Conservation (phyloP, 2,888 invertebrate genomes). For the Polymixis lichenea region DNA sequence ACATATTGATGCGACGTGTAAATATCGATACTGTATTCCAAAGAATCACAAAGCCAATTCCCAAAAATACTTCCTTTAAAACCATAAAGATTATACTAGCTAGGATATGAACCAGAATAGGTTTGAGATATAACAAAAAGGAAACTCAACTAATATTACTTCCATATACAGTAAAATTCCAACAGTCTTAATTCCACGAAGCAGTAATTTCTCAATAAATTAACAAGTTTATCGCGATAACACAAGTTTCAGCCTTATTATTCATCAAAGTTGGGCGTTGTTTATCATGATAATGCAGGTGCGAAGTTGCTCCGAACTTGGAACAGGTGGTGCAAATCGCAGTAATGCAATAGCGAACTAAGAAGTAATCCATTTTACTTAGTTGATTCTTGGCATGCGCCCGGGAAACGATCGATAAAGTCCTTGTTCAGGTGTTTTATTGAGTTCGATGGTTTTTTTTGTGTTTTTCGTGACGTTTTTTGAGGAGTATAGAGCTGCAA, state of each 20-base stretch:
- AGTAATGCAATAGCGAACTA: conserved; percentile 59
- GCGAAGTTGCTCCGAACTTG: conserved; percentile 48
- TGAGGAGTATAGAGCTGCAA: neutral
- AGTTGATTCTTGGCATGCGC: conserved; percentile 49
- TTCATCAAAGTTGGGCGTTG: conserved; percentile 59
- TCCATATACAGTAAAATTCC: conserved; percentile 31
- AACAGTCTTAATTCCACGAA: conserved; percentile 22
- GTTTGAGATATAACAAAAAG: neutral
- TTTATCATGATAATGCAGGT: conserved; percentile 63
- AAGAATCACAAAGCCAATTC: neutral
- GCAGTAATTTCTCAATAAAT: conserved; percentile 38
- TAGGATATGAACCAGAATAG: neutral
- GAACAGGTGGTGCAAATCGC: conserved; percentile 62
- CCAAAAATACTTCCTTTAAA: neutral
- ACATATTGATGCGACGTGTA: neutral
- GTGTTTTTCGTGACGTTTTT: neutral
- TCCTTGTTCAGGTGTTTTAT: conserved; percentile 8
- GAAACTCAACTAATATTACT: conserved; percentile 1
- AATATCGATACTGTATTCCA: neutral
- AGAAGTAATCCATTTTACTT: conserved; percentile 65
- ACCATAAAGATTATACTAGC: neutral
- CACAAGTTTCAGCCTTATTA: conserved; percentile 57
- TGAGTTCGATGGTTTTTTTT: conserved; percentile 3
- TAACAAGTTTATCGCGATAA: conserved; percentile 55
- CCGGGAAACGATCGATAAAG: conserved; percentile 25